Conservation (phyloP, 2,113 vertebrate genomes). For the Phoxinus phoxinus region DNA sequence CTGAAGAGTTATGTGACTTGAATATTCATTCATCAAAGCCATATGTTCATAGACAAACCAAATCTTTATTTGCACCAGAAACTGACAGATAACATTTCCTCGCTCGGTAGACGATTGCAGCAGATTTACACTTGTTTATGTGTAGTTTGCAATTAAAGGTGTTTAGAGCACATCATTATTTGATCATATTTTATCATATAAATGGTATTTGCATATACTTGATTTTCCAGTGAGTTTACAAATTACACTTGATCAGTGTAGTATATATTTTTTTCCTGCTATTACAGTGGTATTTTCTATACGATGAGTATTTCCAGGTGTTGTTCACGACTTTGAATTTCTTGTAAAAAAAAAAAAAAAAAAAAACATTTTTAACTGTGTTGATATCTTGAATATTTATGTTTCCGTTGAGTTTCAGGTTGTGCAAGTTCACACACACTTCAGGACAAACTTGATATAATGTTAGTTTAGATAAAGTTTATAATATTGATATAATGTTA, state of each 20-base stretch:
- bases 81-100: conserved; percentile 24
- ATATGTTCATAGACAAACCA: conserved; percentile 18
- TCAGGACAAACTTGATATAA: conserved; percentile 4
- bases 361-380: no score
- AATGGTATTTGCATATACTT: not conserved
- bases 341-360: not conserved
- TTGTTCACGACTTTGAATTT: not conserved
- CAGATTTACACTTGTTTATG: not conserved
- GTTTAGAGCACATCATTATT: not conserved
- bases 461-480: not conserved
- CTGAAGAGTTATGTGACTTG: conserved; percentile 19
- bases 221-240: not conserved
- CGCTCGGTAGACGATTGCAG: not conserved
- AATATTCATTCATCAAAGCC: conserved; percentile 29
- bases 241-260: conserved; percentile 5
- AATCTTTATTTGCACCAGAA: conserved; percentile 21
- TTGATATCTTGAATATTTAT: not conserved
- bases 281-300: conserved; percentile 1
- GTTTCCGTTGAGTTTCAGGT: not conserved
- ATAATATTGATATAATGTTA: not conserved
- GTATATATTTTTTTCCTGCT: not conserved
- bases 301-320: not conserved
- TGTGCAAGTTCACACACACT: not conserved
- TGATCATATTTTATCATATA: not conserved
- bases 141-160: not conserved